Conservation (phyloP, 2,797 vertebrate species). For the Setipinna tenuifilis region DNA sequence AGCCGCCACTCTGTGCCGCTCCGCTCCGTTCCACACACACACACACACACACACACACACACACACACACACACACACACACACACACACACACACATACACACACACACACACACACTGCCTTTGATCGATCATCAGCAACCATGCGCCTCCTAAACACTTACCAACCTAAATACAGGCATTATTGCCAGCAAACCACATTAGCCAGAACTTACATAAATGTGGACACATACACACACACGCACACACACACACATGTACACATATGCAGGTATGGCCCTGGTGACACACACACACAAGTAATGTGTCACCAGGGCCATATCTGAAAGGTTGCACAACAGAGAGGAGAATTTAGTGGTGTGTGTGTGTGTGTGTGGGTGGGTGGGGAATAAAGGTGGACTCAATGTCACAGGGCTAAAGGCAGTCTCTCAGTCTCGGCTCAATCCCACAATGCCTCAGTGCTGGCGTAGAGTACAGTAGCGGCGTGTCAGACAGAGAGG, state of each 20-base stretch:
- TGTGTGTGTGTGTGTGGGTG: not conserved
- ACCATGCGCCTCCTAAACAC: too few relatives aligned
- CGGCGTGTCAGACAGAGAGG: not conserved
- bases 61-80: conserved; percentile 6
- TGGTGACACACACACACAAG: too few relatives aligned
- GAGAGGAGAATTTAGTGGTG: too few relatives aligned
- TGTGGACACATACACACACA: too few relatives aligned
- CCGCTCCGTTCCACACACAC: not conserved
- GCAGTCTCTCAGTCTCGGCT: not conserved
- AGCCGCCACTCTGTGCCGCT: not conserved
- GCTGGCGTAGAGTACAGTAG: not conserved
- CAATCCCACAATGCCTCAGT: not conserved
- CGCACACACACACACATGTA: too few relatives aligned
- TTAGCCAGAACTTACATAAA: too few relatives aligned
- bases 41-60: not conserved
- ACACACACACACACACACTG: not conserved
- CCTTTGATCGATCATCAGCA: too few relatives aligned
- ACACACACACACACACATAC: not conserved
- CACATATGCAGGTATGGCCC: too few relatives aligned
- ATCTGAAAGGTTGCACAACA: too few relatives aligned
- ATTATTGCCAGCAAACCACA: too few relatives aligned
- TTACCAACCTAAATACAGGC: too few relatives aligned
- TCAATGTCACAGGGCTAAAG: not conserved
- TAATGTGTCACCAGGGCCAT: too few relatives aligned
- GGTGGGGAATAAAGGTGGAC: not conserved